Evolutionary conservation across 1,140 invertebrate genomes (phyloP).

Genomic region (Samia ricini): DNA sequence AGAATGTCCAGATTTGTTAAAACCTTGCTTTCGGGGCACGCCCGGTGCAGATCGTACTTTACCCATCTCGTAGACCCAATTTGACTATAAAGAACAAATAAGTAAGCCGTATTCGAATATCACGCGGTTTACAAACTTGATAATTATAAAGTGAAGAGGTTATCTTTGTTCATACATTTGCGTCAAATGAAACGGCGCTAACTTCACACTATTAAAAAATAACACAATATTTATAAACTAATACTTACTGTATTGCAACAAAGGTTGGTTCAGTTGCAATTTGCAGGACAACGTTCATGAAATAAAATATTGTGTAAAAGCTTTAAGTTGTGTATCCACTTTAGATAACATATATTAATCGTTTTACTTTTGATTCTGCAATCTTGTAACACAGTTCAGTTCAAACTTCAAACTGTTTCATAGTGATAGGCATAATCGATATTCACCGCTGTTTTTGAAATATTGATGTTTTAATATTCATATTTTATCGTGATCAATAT

Average conservation of each 20-base stretch:
- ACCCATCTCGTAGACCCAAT: slow-evolving; percentile 77
- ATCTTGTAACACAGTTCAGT: too few species aligned
- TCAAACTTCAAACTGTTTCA: too few species aligned
- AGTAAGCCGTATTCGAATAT: slow-evolving; percentile 3
- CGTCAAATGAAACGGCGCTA: slow-evolving; percentile 11
- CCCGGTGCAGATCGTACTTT: slow-evolving; percentile 84
- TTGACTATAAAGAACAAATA: neutral
- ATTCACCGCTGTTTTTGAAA: too few species aligned
- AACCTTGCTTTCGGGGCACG: slow-evolving; percentile 85
- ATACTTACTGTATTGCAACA: slow-evolving; percentile 11
- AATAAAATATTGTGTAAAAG: neutral
- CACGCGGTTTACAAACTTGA: slow-evolving; percentile 20
- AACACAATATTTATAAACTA: neutral
- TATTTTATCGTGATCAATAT: too few species aligned
- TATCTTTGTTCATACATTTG: neutral
- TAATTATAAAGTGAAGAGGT: slow-evolving; percentile 1
- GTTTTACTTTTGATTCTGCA: neutral
- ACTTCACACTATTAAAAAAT: slow-evolving; percentile 15
- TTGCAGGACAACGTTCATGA: too few species aligned
- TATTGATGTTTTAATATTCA: too few species aligned
- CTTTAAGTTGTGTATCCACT: neutral
- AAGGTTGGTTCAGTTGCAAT: too few species aligned
- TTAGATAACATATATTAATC: neutral
- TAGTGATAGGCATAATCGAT: too few species aligned
- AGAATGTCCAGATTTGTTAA: slow-evolving; percentile 89